Evolutionary conservation across 2,797 vertebrate species (phyloP), one percentile per base, ranked within the genome.

Genomic region (Argyrosomus regius): DNA sequence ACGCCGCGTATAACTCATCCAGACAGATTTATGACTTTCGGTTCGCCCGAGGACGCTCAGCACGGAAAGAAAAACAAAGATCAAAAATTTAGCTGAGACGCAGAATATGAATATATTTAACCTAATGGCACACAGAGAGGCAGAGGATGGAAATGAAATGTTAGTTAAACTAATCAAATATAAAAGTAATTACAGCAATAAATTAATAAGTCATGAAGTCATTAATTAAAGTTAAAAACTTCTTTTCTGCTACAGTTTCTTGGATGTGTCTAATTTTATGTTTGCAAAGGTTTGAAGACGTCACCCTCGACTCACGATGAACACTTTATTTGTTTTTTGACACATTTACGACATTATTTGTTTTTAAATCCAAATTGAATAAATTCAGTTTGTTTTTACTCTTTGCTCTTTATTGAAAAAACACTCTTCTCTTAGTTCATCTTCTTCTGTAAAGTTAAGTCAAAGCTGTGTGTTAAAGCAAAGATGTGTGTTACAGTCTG

Each of bases 81-180:
- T 73, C 60, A 67, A 61, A 77, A 58, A 76, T 72, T 62, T n/a
- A 56, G 28, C 5, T 14, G 17, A 41, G 53, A 56, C 10, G 9
- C 78, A 13, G 71, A 82, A 65, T 52, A 52, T 24, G 46, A 82
- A 82, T 45, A 31, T 26, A 58, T 77, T 39, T 54, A 77, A 67
- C 57, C 48, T 52, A 0, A 1, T 41, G 43, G 52, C 46, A 0
- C 39, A 62, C 22, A 41, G 16, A 39, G 28, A 31, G 18, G 18
- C 31, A 52, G n/a, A 14, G 13, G 26, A 39, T 8, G 7, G 35
- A 35, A 35, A 31, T 31, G 31, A 31, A 31, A 35, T 9, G 35
- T 35, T 8, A 39, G 8, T 39, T 9, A 39, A 39, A 39, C 35
- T 39, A 39, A 39, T 39, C 8, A 39, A 39, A 39, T 39, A 39